These are phyloP conservation scores for Zeugodacus cucurbitae DNA, from an alignment of 1,140 invertebrate genomes.

Conservation along the genomic window DNA sequence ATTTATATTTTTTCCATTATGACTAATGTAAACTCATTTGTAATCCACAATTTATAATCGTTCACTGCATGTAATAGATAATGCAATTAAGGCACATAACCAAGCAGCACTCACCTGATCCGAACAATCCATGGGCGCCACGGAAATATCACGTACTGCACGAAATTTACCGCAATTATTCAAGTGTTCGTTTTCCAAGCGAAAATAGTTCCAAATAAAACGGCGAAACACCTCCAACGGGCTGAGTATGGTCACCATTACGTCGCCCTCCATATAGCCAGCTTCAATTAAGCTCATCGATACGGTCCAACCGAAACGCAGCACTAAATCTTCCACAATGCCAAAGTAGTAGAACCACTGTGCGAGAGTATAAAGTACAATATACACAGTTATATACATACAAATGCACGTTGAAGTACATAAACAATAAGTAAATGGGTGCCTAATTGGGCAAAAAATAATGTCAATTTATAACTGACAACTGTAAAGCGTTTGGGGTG, in stretches of 20 bases:
- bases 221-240: slow-evolving; percentile 86
- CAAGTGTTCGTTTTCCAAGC: slow-evolving; percentile 92
- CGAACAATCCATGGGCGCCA: slow-evolving; percentile 83
- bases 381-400: background rate
- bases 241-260: slow-evolving; percentile 81
- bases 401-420: background rate
- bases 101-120: slow-evolving; percentile 71
- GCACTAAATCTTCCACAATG: slow-evolving; percentile 94
- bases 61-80: background rate
- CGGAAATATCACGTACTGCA: slow-evolving; percentile 89
- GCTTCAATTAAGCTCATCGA: slow-evolving; percentile 83
- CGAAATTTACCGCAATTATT: slow-evolving; percentile 96
- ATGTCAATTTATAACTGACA: slow-evolving; percentile 13
- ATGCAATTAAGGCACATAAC: background rate
- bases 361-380: slow-evolving; percentile 69
- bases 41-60: no score
- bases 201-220: slow-evolving; percentile 95
- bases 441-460: slow-evolving; percentile 5
- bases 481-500: background rate
- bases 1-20: no score
- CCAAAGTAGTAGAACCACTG: slow-evolving; percentile 97
- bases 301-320: slow-evolving; percentile 85
- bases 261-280: slow-evolving; percentile 76
- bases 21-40: no score
- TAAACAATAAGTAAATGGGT: background rate